Base-by-base conservation (phyloP, 2,797 vertebrate genomes). In the Crossoptilon crossoptilon region DNA sequence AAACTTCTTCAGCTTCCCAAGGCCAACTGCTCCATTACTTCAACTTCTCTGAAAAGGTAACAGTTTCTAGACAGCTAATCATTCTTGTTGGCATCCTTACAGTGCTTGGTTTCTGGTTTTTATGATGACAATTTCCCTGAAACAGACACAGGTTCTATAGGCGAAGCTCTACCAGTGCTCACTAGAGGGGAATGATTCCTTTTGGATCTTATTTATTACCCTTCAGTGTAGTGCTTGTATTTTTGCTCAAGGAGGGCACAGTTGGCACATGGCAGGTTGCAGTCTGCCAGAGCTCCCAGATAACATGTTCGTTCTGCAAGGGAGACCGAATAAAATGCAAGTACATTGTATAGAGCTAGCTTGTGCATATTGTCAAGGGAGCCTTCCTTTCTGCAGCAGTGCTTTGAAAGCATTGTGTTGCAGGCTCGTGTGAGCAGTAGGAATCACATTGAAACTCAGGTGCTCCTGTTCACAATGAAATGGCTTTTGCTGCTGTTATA, bases 1-100 rank as follows among this genome's bases (percentile, higher is more conserved):
- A 93, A 96, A 72, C 6, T 29, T 76, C 31, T 17, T 58, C 66
- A 72, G 82, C 37, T 75, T 92, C 75, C 55, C 69, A 85, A 85
- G 66, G 58, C 55, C 85, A 92, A 33, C 27, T 80, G 37, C 37
- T 82, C 41, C 53, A 68, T 83, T 87, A 73, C 37, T 68, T 94
- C 33, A 8, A 11, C 64, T 87, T 90, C 79, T 84, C 62, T 83
- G 41, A 29, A 68, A 80, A 92, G 37, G n/a, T 1, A 67, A n/a
- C 1, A 0, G 13, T 55, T 94, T 89, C 69, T 74, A 69, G 78
- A 92, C 23, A 76, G 15, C 31, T 51, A 26, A 51, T 95, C 12
- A 14, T 44, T 93, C 49, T 74, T 71, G 9, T 27, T 90, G 64
- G 17, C 22, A 58, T 44, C 22, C 27, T 70, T 68, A 60, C 27